Percentiles rank a stretch among this genome's conserved stretches.
Conservation (phyloP, 37 sponge, comb jelly and placozoan species). For the Halisarca cf. caerulea region DNA sequence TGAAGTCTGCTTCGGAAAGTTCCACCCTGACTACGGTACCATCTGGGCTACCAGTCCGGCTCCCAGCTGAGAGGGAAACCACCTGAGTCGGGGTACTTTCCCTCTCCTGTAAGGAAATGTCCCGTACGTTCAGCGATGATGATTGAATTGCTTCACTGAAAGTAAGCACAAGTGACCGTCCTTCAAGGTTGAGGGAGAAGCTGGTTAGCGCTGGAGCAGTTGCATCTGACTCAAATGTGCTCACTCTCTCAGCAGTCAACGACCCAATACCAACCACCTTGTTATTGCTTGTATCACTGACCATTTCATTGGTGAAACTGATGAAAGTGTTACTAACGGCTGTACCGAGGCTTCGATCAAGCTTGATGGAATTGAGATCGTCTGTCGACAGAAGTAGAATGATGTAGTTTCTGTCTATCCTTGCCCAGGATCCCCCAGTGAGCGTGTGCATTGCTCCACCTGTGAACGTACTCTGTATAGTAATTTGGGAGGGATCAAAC, state of each 20-base stretch:
- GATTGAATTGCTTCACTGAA: constrained; percentile 81
- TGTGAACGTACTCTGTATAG: constrained; percentile 50
- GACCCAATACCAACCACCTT: constrained; percentile 39
- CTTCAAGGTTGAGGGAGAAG: constrained; percentile 62
- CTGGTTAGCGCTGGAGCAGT: constrained; percentile 53
- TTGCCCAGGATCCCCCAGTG: constrained; percentile 52
- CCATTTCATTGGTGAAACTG: constrained; percentile 37
- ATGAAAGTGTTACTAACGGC: constrained; percentile 57
- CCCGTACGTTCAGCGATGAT: constrained; percentile 50
- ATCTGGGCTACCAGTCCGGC: constrained; percentile 46
- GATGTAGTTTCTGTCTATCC: constrained; percentile 34
- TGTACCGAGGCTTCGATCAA: constrained; percentile 53
- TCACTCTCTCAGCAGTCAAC: constrained; percentile 34
- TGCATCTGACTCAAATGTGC: constrained; percentile 17
- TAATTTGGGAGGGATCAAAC: constrained; percentile 64
- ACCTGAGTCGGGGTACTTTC: constrained; percentile 30
- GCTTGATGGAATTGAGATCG: constrained; percentile 76
- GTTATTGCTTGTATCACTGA: constrained; percentile 70
- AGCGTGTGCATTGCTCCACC: constrained; percentile 36
- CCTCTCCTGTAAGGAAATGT: constrained; percentile 63
- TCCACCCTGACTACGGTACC: constrained; percentile 52
- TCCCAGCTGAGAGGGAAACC: constrained; percentile 58
- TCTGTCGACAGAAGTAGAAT: constrained; percentile 33
- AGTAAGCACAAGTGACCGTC: constrained; percentile 40
- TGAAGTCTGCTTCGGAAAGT: constrained; percentile 73